Percentiles rank a stretch among this genome's conserved stretches.
These are phyloP conservation scores for Stegodyphus mimosarum DNA, from an alignment of 1,140 invertebrate genomes.

Conservation along the genomic window DNA sequence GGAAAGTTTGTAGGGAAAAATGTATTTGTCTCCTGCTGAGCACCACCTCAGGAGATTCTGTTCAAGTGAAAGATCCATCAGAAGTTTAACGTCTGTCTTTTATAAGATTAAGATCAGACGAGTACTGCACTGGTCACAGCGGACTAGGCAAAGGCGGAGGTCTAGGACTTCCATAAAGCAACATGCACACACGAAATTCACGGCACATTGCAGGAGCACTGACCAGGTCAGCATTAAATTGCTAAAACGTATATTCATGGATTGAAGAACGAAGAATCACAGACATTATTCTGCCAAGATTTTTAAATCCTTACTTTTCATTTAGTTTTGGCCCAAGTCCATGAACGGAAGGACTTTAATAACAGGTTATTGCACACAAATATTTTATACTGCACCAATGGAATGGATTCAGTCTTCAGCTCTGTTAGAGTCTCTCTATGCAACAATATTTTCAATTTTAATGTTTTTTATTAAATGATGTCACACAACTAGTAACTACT, in stretches of 20 bases:
- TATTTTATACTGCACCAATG: slow-evolving; percentile 60
- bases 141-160: slow-evolving; percentile 55
- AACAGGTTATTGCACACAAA: slow-evolving; percentile 59
- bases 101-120: slow-evolving; percentile 44
- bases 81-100: slow-evolving; percentile 57
- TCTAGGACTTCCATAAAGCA: slow-evolving; percentile 59
- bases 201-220: slow-evolving; percentile 54
- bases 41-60: slow-evolving; percentile 50
- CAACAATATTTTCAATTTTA: slow-evolving; percentile 53
- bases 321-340: slow-evolving; percentile 51
- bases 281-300: slow-evolving; percentile 53
- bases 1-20: slow-evolving; percentile 47
- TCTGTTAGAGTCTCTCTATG: slow-evolving; percentile 46
- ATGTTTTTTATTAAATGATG: slow-evolving; percentile 48
- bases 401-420: slow-evolving; percentile 52
- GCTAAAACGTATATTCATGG: slow-evolving; percentile 56
- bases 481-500: slow-evolving; percentile 51
- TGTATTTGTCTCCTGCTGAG: slow-evolving; percentile 54
- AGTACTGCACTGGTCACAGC: slow-evolving; percentile 53
- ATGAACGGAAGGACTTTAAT: slow-evolving; percentile 56
- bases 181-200: slow-evolving; percentile 56
- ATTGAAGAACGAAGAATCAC: slow-evolving; percentile 60
- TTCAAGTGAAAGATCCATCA: slow-evolving; percentile 58
- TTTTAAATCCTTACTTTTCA: slow-evolving; percentile 19
- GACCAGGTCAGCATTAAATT: slow-evolving; percentile 56